phyloP scores from a whole-genome alignment of 1,140 invertebrate species.

The Danaus plexippus region DNA sequence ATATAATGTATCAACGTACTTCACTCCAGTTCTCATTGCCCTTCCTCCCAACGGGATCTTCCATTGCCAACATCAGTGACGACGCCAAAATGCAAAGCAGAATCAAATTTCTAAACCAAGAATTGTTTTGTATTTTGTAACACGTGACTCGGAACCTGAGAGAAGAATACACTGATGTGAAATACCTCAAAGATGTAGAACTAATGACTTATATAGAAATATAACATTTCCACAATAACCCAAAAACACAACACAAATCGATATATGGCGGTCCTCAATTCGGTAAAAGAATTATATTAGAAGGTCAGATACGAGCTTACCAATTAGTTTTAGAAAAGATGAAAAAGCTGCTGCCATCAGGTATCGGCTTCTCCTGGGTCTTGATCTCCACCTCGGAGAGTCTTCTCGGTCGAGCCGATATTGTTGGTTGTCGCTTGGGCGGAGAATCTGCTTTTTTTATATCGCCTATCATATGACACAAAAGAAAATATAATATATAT shows the following conservation, averaged over 20 bases:
- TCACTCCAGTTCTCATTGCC: constrained; percentile 63
- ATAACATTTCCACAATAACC: too few relatives aligned
- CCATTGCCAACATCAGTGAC: constrained; percentile 96
- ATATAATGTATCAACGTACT: constrained; percentile 25
- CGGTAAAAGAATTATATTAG: too few relatives aligned
- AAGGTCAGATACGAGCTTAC: constrained; percentile 63
- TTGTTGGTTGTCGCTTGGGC: constrained; percentile 33
- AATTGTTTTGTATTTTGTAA: constrained; percentile 97
- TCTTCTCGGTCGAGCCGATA: constrained; percentile 84
- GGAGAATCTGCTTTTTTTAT: constrained; percentile 47
- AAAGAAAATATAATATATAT: too few relatives aligned
- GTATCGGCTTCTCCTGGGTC: constrained; percentile 93
- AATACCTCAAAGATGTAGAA: background rate
- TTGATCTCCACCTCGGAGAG: constrained; percentile 92
- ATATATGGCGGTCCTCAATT: too few relatives aligned
- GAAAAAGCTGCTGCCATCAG: constrained; percentile 93
- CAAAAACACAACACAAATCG: too few relatives aligned
- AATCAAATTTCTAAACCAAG: constrained; percentile 96
- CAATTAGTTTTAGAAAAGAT: constrained; percentile 94
- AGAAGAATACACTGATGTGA: constrained; percentile 4
- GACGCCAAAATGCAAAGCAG: constrained; percentile 98
- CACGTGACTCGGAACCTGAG: constrained; percentile 94
- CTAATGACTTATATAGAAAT: too few relatives aligned
- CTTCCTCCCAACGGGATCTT: constrained; percentile 90
- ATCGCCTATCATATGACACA: constrained; percentile 32